phyloP scores from a whole-genome alignment of 2,888 invertebrate species.

The Phyllotreta striolata region DNA sequence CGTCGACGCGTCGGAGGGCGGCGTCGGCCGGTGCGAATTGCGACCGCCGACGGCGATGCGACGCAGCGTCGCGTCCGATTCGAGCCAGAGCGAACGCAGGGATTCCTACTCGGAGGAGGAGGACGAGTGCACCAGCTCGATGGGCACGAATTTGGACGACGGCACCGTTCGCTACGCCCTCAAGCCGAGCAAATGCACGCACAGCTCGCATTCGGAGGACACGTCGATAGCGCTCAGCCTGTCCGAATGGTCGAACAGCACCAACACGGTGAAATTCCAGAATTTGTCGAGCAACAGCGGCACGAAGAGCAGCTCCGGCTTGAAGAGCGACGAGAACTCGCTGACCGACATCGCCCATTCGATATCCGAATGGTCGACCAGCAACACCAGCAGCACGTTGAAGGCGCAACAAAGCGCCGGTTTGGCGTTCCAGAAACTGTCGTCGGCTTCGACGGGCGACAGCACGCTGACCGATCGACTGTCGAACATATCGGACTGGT shows the following conservation, averaged over 20 bases:
- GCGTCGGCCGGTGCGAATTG: slow-evolving; percentile 54
- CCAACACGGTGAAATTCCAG: slow-evolving; percentile 83
- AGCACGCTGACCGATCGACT: slow-evolving; percentile 70
- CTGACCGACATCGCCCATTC: slow-evolving; percentile 78
- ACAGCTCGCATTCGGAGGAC: slow-evolving; percentile 86
- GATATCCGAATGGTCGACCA: slow-evolving; percentile 85
- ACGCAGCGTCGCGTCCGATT: slow-evolving; percentile 59
- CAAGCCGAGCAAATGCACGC: slow-evolving; percentile 82
- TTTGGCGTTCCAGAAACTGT: slow-evolving; percentile 59
- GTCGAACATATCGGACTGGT: slow-evolving; percentile 84
- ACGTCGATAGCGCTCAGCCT: slow-evolving; percentile 86
- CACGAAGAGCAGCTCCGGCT: slow-evolving; percentile 69
- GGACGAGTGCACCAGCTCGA: slow-evolving; percentile 72
- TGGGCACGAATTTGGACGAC: slow-evolving; percentile 78
- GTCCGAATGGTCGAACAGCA: slow-evolving; percentile 89
- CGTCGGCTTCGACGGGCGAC: slow-evolving; percentile 57
- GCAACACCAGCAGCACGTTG: slow-evolving; percentile 75
- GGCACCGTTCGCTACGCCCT: slow-evolving; percentile 83
- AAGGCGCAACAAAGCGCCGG: slow-evolving; percentile 62
- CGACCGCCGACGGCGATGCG: slow-evolving; percentile 59
- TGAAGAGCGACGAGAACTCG: slow-evolving; percentile 82
- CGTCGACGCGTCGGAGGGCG: slow-evolving; percentile 54
- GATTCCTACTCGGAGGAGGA: slow-evolving; percentile 76
- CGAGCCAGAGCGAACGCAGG: slow-evolving; percentile 53
- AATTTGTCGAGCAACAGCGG: slow-evolving; percentile 72